Percentiles rank a stretch among this genome's conserved stretches.
These are phyloP conservation scores for Iselma pallidipennis DNA, from an alignment of 2,888 invertebrate species.

Conservation along the genomic window DNA sequence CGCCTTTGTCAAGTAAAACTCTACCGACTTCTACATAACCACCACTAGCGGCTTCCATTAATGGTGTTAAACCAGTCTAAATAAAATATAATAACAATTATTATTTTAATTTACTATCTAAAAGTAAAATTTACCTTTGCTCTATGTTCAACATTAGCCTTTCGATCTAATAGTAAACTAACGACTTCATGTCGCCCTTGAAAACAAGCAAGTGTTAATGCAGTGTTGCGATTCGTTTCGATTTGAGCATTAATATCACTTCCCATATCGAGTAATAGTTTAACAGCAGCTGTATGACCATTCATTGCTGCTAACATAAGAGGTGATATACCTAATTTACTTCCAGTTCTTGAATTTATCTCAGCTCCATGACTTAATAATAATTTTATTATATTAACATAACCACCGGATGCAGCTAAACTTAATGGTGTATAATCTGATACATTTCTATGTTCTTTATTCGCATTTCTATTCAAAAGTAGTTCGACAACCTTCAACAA, in stretches of 20 bases:
- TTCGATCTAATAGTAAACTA: constrained; percentile 90
- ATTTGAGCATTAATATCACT: constrained; percentile 99
- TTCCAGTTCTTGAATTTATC: constrained; percentile 96
- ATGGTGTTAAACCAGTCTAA: constrained; percentile 93
- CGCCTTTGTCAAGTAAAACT: constrained; percentile 93
- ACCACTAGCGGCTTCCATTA: constrained; percentile 99
- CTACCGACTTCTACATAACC: constrained; percentile 98
- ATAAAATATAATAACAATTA: constrained; percentile 23
- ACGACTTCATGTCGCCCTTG: constrained; percentile 99
- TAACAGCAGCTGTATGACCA: constrained; percentile 94
- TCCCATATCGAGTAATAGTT: constrained; percentile 93
- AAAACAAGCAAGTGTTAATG: constrained; percentile 97
- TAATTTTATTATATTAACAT: constrained; percentile 96
- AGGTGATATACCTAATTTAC: constrained; percentile 97
- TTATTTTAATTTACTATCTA: not conserved
- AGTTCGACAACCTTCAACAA: constrained; percentile 76
- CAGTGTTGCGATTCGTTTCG: constrained; percentile 98
- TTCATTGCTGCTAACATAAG: constrained; percentile 99
- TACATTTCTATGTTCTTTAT: constrained; percentile 98
- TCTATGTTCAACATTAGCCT: constrained; percentile 98
- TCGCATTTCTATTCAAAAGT: constrained; percentile 84
- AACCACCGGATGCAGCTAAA: constrained; percentile 96
- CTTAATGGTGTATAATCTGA: constrained; percentile 99
- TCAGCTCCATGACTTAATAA: constrained; percentile 94
- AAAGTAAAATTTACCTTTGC: constrained; percentile 70